Percentiles rank a stretch among this genome's conserved stretches.
Evolutionary conservation across 1,140 invertebrate species (phyloP).

Genomic region (Drosophila lacteicornis): DNA sequence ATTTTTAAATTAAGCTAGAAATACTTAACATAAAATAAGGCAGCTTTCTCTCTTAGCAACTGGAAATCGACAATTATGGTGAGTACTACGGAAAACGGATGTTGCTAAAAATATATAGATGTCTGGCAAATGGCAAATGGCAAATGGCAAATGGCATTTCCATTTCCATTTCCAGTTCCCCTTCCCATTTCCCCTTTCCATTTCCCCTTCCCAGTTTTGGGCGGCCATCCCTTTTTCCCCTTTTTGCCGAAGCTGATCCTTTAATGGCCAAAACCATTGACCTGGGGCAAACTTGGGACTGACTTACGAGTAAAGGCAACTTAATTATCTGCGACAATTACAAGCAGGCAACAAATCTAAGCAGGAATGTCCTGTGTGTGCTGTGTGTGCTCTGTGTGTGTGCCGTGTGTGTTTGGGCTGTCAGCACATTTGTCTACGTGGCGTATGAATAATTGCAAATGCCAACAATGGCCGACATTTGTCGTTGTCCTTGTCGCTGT

Average conservation of each 20-base stretch:
- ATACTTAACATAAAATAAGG: no score
- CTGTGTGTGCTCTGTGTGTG: slow-evolving; percentile 19
- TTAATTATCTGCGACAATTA: slow-evolving; percentile 81
- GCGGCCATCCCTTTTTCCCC: not conserved
- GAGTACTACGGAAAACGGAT: not conserved
- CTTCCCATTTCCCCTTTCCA: not conserved
- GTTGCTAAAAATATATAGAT: slow-evolving; percentile 8
- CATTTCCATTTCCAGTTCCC: not conserved
- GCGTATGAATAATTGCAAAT: slow-evolving; percentile 82
- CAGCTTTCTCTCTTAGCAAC: not conserved
- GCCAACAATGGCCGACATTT: slow-evolving; percentile 78
- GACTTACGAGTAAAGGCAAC: slow-evolving; percentile 60
- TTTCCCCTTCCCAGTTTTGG: not conserved
- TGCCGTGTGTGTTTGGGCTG: slow-evolving; percentile 48
- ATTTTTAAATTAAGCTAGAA: not conserved
- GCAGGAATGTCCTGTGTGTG: slow-evolving; percentile 64
- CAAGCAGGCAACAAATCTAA: slow-evolving; percentile 76
- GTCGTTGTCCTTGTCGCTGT: slow-evolving; percentile 47
- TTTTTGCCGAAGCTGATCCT: not conserved
- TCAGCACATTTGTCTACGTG: slow-evolving; percentile 82
- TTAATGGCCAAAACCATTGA: slow-evolving; percentile 44
- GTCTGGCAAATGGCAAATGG: slow-evolving; percentile 1
- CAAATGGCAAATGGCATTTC: slow-evolving; percentile 7
- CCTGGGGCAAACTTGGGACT: slow-evolving; percentile 40
- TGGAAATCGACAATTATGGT: slow-evolving; percentile 17